Conservation (phyloP, 2,888 invertebrate genomes). For the Melinopterus prodromus region DNA sequence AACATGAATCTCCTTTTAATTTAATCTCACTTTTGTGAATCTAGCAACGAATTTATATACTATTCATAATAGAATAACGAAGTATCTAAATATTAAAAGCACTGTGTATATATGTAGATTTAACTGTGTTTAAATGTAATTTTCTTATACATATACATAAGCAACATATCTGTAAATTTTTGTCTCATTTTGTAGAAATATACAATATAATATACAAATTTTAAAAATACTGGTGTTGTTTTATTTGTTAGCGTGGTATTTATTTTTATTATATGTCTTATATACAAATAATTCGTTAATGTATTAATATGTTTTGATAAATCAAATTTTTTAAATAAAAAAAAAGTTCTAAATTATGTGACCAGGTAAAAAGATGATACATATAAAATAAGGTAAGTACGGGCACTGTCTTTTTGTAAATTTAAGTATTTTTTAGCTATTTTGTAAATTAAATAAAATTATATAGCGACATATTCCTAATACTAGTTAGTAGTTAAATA, state of each 20-base stretch:
- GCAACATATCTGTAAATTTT: conserved; percentile 46
- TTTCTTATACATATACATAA: conserved; percentile 40
- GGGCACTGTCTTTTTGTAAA: too few relatives aligned
- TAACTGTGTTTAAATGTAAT: conserved; percentile 36
- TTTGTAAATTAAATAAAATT: too few relatives aligned
- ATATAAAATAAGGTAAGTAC: too few relatives aligned
- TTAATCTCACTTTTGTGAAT: conserved; percentile 4
- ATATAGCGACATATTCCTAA: too few relatives aligned
- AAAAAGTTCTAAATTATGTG: too few relatives aligned
- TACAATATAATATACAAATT: conserved; percentile 36
- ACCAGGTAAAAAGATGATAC: too few relatives aligned
- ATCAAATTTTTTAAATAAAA: too few relatives aligned
- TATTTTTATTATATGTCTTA: background rate
- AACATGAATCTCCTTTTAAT: background rate
- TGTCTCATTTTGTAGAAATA: conserved; percentile 46
- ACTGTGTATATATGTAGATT: conserved; percentile 43
- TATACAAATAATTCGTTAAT: background rate
- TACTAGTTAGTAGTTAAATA: too few relatives aligned
- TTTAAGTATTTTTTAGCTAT: too few relatives aligned
- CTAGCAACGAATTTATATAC: conserved; percentile 37
- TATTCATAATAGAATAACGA: background rate
- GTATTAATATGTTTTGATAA: too few relatives aligned
- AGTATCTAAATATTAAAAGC: background rate
- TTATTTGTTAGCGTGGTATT: conserved; percentile 15
- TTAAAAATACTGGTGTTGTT: conserved; percentile 29